Conservation (phyloP, 2,797 vertebrate genomes). For the Diplodus sargus region DNA sequence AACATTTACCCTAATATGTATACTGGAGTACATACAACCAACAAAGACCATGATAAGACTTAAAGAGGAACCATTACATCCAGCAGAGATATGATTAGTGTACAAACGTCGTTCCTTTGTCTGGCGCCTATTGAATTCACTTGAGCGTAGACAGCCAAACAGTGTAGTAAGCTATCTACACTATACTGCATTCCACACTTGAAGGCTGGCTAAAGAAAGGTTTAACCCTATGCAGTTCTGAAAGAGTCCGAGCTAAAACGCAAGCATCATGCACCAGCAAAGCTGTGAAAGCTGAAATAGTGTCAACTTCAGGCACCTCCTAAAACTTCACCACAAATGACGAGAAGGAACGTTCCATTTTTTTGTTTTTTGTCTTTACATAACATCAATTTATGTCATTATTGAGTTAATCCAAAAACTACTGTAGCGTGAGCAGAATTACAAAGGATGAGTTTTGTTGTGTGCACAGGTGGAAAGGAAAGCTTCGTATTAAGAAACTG, state of each 20-base stretch:
- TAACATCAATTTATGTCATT: conserved; percentile 55
- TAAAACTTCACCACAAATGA: conserved; percentile 67
- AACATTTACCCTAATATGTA: conserved; percentile 55
- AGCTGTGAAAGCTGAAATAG: conserved; percentile 62
- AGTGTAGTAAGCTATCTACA: conserved; percentile 55
- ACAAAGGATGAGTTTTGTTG: conserved; percentile 36
- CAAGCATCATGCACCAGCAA: conserved; percentile 78
- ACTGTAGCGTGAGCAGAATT: conserved; percentile 47
- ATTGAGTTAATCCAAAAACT: conserved; percentile 59
- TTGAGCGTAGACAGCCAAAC: conserved; percentile 61
- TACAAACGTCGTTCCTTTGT: conserved; percentile 56
- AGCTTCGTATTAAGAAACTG: conserved; percentile 28
- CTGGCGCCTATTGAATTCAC: conserved; percentile 53
- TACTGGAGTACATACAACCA: conserved; percentile 64
- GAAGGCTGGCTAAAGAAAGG: conserved; percentile 60
- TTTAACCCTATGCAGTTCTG: conserved; percentile 57
- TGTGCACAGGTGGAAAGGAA: conserved; percentile 26
- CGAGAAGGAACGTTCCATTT: conserved; percentile 30
- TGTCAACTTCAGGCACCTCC: conserved; percentile 61
- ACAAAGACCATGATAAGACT: conserved; percentile 58
- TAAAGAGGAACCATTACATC: conserved; percentile 58
- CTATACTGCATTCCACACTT: conserved; percentile 63
- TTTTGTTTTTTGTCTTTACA: conserved; percentile 19
- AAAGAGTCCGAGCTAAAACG: conserved; percentile 69
- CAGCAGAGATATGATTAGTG: conserved; percentile 54